Percentiles rank a stretch among this genome's conserved stretches.
phyloP scores from a whole-genome alignment of 2,888 invertebrate species.

The Thumatha senex region DNA sequence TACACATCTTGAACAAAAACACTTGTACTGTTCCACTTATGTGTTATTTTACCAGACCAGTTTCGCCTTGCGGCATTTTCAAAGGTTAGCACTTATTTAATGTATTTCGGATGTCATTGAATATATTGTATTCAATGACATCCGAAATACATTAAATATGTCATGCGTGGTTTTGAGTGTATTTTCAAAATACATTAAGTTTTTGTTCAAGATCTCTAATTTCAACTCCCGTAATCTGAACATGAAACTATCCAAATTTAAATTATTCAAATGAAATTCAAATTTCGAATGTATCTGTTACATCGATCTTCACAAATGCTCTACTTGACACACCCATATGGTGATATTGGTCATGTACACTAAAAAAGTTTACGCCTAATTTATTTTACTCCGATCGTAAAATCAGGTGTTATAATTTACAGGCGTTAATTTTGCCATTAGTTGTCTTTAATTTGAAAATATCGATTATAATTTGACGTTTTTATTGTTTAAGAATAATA shows the following conservation, averaged over 20 bases:
- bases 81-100: too few relatives aligned
- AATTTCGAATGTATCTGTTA: slow-evolving; percentile 49
- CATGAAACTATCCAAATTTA: slow-evolving; percentile 1
- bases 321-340: slow-evolving; percentile 41
- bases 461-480: slow-evolving; percentile 12
- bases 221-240: slow-evolving; percentile 15
- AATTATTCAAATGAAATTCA: slow-evolving; percentile 56
- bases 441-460: slow-evolving; percentile 20
- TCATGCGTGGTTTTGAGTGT: too few relatives aligned
- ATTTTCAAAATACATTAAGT: too few relatives aligned
- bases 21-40: too few relatives aligned
- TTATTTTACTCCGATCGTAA: slow-evolving; percentile 56
- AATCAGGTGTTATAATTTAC: slow-evolving; percentile 62
- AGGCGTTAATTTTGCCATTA: slow-evolving; percentile 31
- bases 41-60: too few relatives aligned
- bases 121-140: too few relatives aligned
- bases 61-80: too few relatives aligned
- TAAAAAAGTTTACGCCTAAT: slow-evolving; percentile 49
- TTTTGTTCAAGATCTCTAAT: too few relatives aligned
- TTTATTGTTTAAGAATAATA: slow-evolving; percentile 15
- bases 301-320: slow-evolving; percentile 54
- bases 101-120: too few relatives aligned
- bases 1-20: too few relatives aligned
- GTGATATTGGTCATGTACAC: slow-evolving; percentile 39
- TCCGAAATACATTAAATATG: too few relatives aligned